These are phyloP conservation scores for Trissolcus japonicus DNA, from an alignment of 2,888 invertebrate species.

Conservation along the genomic window DNA sequence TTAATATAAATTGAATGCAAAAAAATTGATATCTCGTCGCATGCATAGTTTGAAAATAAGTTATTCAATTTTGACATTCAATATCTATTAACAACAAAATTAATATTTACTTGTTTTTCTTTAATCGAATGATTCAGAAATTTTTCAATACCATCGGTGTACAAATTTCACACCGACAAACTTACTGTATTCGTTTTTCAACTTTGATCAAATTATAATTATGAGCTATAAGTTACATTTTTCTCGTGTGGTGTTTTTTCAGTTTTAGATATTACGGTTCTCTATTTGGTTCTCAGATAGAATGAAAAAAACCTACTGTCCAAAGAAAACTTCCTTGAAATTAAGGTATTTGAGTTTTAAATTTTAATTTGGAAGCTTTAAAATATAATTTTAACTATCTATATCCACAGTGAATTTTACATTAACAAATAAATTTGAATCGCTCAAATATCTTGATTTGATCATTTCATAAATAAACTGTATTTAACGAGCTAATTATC, in stretches of 20 bases:
- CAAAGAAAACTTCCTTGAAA: conserved; percentile 57
- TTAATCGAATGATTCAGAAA: too few species aligned
- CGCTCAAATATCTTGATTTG: conserved; percentile 60
- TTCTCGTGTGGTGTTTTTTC: conserved; percentile 61
- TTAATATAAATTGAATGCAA: too few species aligned
- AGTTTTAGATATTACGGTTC: conserved; percentile 72
- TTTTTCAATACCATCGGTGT: too few species aligned
- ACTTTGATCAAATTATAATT: conserved; percentile 5
- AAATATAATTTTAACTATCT: neutral
- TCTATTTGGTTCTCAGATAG: conserved; percentile 73
- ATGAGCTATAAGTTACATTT: conserved; percentile 6
- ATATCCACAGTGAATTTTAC: neutral
- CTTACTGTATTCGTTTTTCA: too few species aligned
- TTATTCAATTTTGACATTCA: too few species aligned
- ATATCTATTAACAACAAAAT: too few species aligned
- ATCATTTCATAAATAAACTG: neutral
- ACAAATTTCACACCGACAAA: too few species aligned
- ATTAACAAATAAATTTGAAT: conserved; percentile 1
- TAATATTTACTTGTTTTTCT: too few species aligned
- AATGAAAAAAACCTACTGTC: conserved; percentile 57
- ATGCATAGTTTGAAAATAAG: too few species aligned
- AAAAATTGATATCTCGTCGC: too few species aligned
- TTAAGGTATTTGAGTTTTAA: conserved; percentile 60
- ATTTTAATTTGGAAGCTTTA: neutral
- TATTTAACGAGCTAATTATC: conserved; percentile 2